phyloP scores from a whole-genome alignment of 1,140 invertebrate species.

The Aphis craccivora region DNA sequence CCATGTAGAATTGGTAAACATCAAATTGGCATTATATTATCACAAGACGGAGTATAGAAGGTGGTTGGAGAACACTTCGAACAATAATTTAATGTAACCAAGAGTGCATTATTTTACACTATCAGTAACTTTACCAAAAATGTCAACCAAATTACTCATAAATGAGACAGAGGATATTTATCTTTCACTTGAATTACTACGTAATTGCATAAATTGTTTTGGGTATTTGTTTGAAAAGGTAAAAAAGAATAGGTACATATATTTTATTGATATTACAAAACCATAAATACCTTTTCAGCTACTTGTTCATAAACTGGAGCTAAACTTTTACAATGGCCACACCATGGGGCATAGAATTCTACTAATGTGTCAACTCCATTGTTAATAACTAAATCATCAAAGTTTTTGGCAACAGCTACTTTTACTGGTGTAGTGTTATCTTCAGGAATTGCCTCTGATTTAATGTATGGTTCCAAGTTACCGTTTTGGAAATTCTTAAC shows the following conservation, averaged over 20 bases:
- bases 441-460: constrained; percentile 93
- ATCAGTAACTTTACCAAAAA: neutral
- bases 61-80: neutral
- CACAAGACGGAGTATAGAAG: too few relatives aligned
- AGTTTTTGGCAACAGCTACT: constrained; percentile 95
- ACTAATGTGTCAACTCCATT: constrained; percentile 92
- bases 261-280: neutral
- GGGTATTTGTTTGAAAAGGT: neutral
- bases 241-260: neutral
- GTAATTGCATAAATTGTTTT: neutral
- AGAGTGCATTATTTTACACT: neutral
- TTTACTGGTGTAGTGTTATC: constrained; percentile 85
- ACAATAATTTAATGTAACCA: neutral
- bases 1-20: too few relatives aligned
- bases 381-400: constrained; percentile 93
- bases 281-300: constrained; percentile 77
- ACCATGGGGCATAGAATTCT: constrained; percentile 99
- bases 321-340: constrained; percentile 97
- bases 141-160: neutral
- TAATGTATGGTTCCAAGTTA: constrained; percentile 90
- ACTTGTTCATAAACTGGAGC: constrained; percentile 94
- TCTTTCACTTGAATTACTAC: neutral
- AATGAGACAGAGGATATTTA: neutral
- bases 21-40: too few relatives aligned
- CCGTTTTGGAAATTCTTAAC: constrained; percentile 83